Base-by-base conservation (phyloP, 2,113 vertebrate species). In the Agelaius tricolor region DNA sequence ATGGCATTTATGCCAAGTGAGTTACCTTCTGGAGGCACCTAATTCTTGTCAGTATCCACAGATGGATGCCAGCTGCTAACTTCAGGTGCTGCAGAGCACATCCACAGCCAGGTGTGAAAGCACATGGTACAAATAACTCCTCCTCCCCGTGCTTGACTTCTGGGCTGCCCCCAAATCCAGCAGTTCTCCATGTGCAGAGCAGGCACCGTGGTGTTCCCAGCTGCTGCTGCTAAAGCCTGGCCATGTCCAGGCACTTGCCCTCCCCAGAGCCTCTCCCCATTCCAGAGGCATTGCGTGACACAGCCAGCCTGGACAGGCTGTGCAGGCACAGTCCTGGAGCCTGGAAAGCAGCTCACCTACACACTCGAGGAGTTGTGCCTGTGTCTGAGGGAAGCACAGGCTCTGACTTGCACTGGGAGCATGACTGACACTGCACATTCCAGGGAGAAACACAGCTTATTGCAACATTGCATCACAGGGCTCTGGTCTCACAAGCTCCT, bases 371-470 rank as follows among this genome's bases (percentile, higher is more conserved):
- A 68, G 61, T 1, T 65, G 78, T 57, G 90, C 87, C 86, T 35
- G 57, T 10, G 19, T 63, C 3, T 63, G 78, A 65, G 78, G 5
- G 13, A 65, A 77, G 71, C 81, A 35, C 94, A 93, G 71, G 95
- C 78, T 92, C 81, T 4, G 2, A 91, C 96, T 93, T 0, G 94
- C 84, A 74, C 35, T 0, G 1, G 27, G 10, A 67, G 81, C 46
- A 23, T 1, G 14, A 77, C 93, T 88, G 91, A 90, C 87, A 22
- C 75, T 73, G 94, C 91, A 92, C 78, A 61, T 92, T 93, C 94
- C 94, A 89, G 49, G 59, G 72, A 84, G 33, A 86, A 80, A 76
- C 73, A 78, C 71, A 22, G n/a, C 81, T 79, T 31, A 71, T 6
- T 81, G 57, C 95, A 84, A 30, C 81, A 75, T 18, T 82, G 66